Evolutionary conservation across 92 coral and sea anemone species (phyloP).

Genomic region (Bergia sp.): DNA sequence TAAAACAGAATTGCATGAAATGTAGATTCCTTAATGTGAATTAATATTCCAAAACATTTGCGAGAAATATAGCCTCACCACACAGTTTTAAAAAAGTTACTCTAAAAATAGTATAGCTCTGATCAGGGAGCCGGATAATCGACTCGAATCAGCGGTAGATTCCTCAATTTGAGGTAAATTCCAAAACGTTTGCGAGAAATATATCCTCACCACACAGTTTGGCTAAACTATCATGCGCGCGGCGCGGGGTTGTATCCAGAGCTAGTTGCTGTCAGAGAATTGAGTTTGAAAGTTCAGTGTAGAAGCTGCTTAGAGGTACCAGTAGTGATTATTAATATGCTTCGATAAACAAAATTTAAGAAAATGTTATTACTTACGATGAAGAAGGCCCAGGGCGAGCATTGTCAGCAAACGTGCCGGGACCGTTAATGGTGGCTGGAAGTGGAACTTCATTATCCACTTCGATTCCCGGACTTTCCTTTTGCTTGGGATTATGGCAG

Average conservation of each 20-base stretch:
- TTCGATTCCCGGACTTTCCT: neutral
- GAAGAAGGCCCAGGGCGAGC: slow-evolving; percentile 1
- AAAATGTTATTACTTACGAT: neutral
- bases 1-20: neutral
- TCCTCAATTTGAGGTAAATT: no score
- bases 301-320: neutral
- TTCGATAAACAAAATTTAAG: neutral
- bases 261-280: neutral
- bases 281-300: neutral
- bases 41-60: neutral
- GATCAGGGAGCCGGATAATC: no score
- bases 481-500: neutral
- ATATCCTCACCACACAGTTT: neutral
- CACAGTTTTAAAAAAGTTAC: neutral
- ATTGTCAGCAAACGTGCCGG: neutral
- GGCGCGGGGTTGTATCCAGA: no score
- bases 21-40: neutral
- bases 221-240: no score
- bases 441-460: neutral
- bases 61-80: neutral
- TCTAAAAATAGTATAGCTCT: no score
- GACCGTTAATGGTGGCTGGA: neutral
- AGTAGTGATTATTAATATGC: neutral
- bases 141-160: no score
- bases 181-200: neutral